Percentiles rank a stretch among this genome's conserved stretches.
These are phyloP conservation scores for Saturnia japonica DNA, from an alignment of 2,888 invertebrate species.

Conservation along the genomic window DNA sequence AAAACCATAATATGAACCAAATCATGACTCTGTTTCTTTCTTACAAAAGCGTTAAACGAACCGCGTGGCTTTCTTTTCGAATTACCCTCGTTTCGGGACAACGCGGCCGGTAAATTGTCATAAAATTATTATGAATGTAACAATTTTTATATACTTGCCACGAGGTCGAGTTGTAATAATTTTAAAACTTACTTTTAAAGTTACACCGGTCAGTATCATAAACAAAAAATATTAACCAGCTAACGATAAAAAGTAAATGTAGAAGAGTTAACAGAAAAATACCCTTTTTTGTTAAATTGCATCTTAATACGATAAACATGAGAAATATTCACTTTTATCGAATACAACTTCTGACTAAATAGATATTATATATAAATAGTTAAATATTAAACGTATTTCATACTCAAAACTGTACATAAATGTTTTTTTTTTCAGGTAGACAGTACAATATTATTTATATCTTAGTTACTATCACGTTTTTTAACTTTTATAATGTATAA, in stretches of 20 bases:
- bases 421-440: background rate
- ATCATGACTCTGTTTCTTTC: background rate
- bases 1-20: background rate
- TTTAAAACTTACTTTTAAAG: background rate
- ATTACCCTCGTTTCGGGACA: slow-evolving; percentile 25
- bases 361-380: background rate
- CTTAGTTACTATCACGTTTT: background rate
- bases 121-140: slow-evolving; percentile 23
- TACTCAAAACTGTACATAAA: background rate
- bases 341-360: background rate
- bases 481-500: background rate
- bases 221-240: background rate
- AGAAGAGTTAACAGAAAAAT: background rate
- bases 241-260: no score
- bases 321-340: background rate
- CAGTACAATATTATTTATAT: background rate
- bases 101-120: slow-evolving; percentile 32
- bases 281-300: background rate
- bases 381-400: background rate
- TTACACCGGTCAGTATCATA: background rate
- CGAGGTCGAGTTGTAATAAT: background rate
- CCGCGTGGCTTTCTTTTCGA: slow-evolving; percentile 12
- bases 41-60: slow-evolving; percentile 17
- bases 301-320: background rate
- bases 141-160: background rate